Conservation (phyloP, 92 coral and sea anemone species). For the Paragorgia papillata region DNA sequence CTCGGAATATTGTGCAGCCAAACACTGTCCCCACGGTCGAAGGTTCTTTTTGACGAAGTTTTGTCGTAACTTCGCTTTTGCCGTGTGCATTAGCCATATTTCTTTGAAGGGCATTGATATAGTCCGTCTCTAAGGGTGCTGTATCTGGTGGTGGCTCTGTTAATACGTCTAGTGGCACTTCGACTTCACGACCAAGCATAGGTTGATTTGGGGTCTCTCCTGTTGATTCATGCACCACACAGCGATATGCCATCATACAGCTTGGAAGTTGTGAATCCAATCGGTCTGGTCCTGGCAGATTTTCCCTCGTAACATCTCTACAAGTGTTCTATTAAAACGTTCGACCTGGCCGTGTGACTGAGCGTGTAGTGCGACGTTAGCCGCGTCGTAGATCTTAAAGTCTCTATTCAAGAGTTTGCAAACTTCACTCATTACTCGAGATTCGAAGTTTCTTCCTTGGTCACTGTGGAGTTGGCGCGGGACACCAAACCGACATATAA, state of each 20-base stretch:
- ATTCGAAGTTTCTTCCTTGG: constrained; percentile 63
- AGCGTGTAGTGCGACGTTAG: constrained; percentile 45
- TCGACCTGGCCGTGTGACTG: constrained; percentile 60
- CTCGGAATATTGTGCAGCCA: constrained; percentile 61
- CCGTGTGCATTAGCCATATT: constrained; percentile 56
- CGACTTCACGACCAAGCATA: constrained; percentile 50
- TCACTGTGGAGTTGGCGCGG: constrained; percentile 58
- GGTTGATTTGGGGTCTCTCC: constrained; percentile 43
- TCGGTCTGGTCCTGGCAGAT: constrained; percentile 53
- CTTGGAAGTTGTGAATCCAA: constrained; percentile 49
- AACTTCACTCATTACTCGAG: constrained; percentile 59
- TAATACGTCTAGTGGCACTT: constrained; percentile 38
- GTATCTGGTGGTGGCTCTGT: constrained; percentile 37
- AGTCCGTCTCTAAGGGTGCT: constrained; percentile 27
- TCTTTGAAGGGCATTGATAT: constrained; percentile 41
- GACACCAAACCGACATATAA: constrained; percentile 64
- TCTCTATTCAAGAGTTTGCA: constrained; percentile 62
- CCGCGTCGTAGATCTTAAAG: no score
- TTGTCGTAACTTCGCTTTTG: constrained; percentile 64
- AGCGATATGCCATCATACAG: constrained; percentile 63
- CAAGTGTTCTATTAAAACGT: constrained; percentile 46
- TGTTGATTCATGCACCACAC: constrained; percentile 54
- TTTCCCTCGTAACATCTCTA: constrained; percentile 57
- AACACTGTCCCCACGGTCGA: constrained; percentile 63
- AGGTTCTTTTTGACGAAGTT: constrained; percentile 40